Evolutionary conservation across 2,888 invertebrate genomes (phyloP).

Genomic region (Graphium colonna): DNA sequence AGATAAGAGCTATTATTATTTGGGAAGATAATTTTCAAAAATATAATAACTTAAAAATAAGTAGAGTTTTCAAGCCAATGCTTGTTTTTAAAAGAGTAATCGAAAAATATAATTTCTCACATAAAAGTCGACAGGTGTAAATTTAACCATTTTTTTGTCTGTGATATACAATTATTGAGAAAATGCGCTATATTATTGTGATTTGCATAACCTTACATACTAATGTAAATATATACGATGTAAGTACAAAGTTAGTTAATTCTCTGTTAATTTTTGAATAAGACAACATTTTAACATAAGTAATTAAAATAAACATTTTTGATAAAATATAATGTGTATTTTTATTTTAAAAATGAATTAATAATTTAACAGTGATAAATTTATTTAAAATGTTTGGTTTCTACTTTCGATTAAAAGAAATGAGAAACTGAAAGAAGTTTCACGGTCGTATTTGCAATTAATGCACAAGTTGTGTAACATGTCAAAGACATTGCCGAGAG

Average conservation of each 20-base stretch:
- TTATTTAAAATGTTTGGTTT: too few relatives aligned
- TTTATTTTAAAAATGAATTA: not conserved
- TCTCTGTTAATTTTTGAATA: conserved; percentile 4
- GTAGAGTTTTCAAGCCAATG: not conserved
- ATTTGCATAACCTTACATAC: not conserved
- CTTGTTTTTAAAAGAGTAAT: not conserved
- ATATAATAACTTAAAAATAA: not conserved
- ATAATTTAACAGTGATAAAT: too few relatives aligned
- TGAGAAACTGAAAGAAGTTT: too few relatives aligned
- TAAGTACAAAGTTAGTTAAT: conserved; percentile 19
- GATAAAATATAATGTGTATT: not conserved
- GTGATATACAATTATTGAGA: conserved; percentile 20
- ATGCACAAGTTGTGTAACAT: too few relatives aligned
- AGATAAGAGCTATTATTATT: not conserved
- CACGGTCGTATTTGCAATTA: too few relatives aligned
- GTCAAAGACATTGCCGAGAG: too few relatives aligned
- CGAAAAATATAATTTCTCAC: not conserved
- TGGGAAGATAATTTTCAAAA: not conserved
- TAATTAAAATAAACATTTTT: not conserved
- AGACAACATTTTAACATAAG: conserved; percentile 12
- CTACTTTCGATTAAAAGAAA: too few relatives aligned
- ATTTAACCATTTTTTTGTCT: conserved; percentile 16
- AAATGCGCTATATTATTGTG: too few relatives aligned
- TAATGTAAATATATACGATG: conserved; percentile 10
- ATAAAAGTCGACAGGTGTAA: not conserved